Base-by-base conservation (phyloP, 2,797 vertebrate genomes). In the Scolopax rusticola region DNA sequence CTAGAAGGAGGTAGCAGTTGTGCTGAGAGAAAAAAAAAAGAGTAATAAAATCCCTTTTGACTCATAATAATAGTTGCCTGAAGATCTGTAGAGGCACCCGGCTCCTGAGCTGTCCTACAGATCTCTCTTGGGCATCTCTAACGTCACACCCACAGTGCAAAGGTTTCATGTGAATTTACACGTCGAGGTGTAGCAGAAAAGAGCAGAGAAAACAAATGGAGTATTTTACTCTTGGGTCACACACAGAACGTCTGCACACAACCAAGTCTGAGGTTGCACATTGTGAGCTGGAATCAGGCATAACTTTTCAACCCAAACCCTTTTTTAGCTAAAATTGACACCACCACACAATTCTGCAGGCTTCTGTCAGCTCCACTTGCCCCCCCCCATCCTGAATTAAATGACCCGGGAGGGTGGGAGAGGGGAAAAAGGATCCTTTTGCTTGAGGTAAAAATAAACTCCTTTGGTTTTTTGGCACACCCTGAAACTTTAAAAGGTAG, bases 361-460 rank as follows among this genome's bases (percentile, higher is more conserved):
- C 57, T 83, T 59, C 45, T 56, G 7, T 14, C 13, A 33, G 60
- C 60, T 81, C 68, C 67, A 33, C 10, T 70, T 41, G 38, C 3
- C n/a, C n/a, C n/a, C 7, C 50, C 45, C 23, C 10, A 33, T 33
- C 33, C 17, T 0, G 1, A 74, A 25, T 43, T 64, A 20, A 61
- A 67, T 5, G 23, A 33, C 21, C 18, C 0, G 0, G 40, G 8
- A 1, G 3, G 28, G 40, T 17, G 18, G 38, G 18, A 60, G 16
- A 2, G 7, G 23, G 60, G 13, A 11, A 70, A 84, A 78, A 79
- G 2, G 9, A 50, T 45, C 60, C 25, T 70, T 38, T 28, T 45
- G 21, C 50, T 15, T 38, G 5, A 70, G 40, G 56, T 15, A 77
- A 87, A 85, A 94, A 41, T 11, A 61, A 86, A 76, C 30, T 2